Base-by-base conservation (phyloP, 2,797 vertebrate species). In the Melanotaenia boesemani region DNA sequence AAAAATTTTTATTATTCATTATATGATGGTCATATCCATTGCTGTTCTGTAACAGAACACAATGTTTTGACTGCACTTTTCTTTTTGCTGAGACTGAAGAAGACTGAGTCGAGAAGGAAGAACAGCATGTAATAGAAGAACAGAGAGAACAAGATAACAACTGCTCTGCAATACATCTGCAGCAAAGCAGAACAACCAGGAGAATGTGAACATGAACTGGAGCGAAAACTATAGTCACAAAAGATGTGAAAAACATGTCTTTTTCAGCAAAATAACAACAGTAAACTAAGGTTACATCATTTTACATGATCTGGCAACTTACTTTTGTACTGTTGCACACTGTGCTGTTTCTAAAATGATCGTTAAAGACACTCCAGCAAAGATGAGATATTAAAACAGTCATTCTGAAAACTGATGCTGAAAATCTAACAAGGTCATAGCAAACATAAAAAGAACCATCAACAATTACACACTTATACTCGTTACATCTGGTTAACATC, bases 171-270 rank as follows among this genome's bases (percentile, higher is more conserved):
- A 75, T 30, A 70, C 58, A 84, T 83, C 74, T 83, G 72, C 81
- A 73, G 70, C 71, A 79, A 80, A 81, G 73, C 79, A 82, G 67
- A 86, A 80, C 56, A 62, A 70, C 76, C 59, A 18, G 32, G 61
- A 57, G 57, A 52, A 56, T 41, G 39, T 37, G 79, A 84, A 77
- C n/a, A 68, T 65, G 74, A 81, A 70, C 20, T 18, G 39, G 59
- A 78, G 72, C 10, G 64, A 72, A 10, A 74, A 72, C 75, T 28
- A 24, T 7, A 68, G 50, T 62, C 30, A 24, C 26, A 69, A 58
- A 70, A 70, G 28, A 62, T 63, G 63, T 54, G 39, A 41, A 63
- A 67, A n/a, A 26, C 52, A 52, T 52, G 5, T 54, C 5, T 3
- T 52, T 52, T 22, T 1, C 30, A 16, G 8, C 9, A 52, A 12